Evolutionary conservation across 2,888 invertebrate species (phyloP).

Genomic region (Drosophila birchii): DNA sequence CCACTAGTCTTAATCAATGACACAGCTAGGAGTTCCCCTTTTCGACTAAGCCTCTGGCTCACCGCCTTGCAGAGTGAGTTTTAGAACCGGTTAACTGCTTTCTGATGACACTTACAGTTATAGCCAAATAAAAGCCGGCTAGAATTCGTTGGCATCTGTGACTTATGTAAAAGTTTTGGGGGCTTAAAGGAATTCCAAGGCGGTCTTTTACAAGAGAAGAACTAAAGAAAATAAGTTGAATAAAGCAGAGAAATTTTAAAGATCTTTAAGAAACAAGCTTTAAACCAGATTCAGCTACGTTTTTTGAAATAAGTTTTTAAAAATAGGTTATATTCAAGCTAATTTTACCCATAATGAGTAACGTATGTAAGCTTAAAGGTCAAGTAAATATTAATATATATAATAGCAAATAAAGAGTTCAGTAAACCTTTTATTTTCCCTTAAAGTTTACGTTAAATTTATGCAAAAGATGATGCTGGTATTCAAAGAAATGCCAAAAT

Average conservation of each 20-base stretch:
- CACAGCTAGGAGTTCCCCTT: constrained; percentile 15
- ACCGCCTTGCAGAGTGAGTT: constrained; percentile 33
- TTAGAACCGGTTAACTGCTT: constrained; percentile 66
- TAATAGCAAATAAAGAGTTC: not conserved
- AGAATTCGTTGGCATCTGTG: constrained; percentile 35
- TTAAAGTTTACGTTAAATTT: not conserved
- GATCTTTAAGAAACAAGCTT: not conserved
- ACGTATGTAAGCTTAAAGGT: not conserved
- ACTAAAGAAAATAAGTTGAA: not conserved
- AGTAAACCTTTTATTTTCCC: not conserved
- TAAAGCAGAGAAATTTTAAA: not conserved
- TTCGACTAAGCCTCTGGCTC: constrained; percentile 27
- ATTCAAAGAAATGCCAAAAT: constrained; percentile 18
- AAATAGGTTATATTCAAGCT: not conserved
- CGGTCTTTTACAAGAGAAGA: not conserved
- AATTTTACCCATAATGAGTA: too few species aligned
- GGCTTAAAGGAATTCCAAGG: constrained; percentile 21
- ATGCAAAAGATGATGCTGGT: not conserved
- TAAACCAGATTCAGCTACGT: fast-evolving
- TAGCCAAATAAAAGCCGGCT: constrained; percentile 38
- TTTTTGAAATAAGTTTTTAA: too few species aligned
- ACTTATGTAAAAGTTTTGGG: constrained; percentile 47
- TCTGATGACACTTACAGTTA: constrained; percentile 73
- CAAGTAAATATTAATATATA: not conserved
- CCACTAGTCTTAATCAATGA: constrained; percentile 23